Base-by-base conservation (phyloP, 1,140 invertebrate genomes). In the Pseudobourletiella spinata region DNA sequence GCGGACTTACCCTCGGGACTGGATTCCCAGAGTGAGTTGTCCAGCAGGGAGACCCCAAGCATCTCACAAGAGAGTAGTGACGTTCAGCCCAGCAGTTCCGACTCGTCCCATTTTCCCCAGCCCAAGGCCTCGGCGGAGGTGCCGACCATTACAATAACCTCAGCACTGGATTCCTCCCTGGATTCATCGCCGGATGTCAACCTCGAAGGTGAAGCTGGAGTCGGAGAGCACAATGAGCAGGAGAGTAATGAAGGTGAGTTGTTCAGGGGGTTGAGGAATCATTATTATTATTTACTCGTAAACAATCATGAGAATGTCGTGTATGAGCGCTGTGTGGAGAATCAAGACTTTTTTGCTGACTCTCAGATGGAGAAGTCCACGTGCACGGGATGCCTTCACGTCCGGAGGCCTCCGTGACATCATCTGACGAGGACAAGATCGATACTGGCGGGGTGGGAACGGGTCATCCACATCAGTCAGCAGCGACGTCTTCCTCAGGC, bases 341-440 rank as follows among this genome's bases (percentile, higher is more conserved):
- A n/a, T n/a, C n/a, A n/a, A n/a, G n/a, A n/a, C n/a, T n/a, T n/a
- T n/a, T n/a, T n/a, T n/a, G n/a, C n/a, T n/a, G n/a, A n/a, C n/a
- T n/a, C n/a, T n/a, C n/a, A n/a, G n/a, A n/a, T n/a, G n/a, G n/a
- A n/a, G n/a, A n/a, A n/a, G n/a, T n/a, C n/a, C n/a, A n/a, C n/a
- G n/a, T n/a, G n/a, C n/a, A n/a, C n/a, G n/a, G n/a, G n/a, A n/a
- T n/a, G n/a, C n/a, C n/a, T n/a, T n/a, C n/a, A n/a, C n/a, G 42
- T 20, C 35, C 55, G 6, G 62, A 64, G 32, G 35, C 56, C 11
- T 67, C 66, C 3, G 68, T 69, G 6, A 69, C 68, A 14, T 69
- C 68, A 22, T 66, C 64, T 8, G 68, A 69, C 43, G 68, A 69
- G 54, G 64, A 69, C 43, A 69, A 69, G 35, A n/a, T 69, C 18